Percentiles rank a stretch among this genome's conserved stretches.
phyloP scores from a whole-genome alignment of 1,140 invertebrate genomes.

The Popillia japonica region DNA sequence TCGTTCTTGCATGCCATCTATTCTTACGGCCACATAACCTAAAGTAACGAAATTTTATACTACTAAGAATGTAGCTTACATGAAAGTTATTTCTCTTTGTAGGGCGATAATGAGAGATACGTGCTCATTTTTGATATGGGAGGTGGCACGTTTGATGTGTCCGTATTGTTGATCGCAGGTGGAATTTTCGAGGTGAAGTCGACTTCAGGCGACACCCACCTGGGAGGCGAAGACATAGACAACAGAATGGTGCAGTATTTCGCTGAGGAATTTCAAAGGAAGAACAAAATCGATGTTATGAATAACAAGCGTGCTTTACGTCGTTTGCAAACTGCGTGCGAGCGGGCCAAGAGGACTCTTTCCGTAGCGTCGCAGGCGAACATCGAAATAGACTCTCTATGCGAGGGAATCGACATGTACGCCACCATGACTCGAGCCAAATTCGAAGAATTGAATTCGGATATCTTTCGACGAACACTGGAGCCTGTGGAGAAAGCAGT shows the following conservation, averaged over 20 bases:
- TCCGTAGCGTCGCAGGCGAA: slow-evolving; percentile 75
- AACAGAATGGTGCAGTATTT: slow-evolving; percentile 85
- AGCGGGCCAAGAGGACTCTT: slow-evolving; percentile 83
- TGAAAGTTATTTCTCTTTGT: slow-evolving; percentile 60
- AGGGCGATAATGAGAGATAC: slow-evolving; percentile 66
- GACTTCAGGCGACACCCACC: slow-evolving; percentile 69
- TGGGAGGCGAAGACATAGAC: slow-evolving; percentile 82
- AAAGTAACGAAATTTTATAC: not conserved
- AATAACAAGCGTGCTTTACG: slow-evolving; percentile 59
- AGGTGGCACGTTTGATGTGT: slow-evolving; percentile 72
- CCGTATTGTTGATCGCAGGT: slow-evolving; percentile 74
- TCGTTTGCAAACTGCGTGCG: slow-evolving; percentile 70
- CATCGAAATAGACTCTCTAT: slow-evolving; percentile 77
- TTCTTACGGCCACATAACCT: not conserved
- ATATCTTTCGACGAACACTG: slow-evolving; percentile 67
- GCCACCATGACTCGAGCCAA: slow-evolving; percentile 74
- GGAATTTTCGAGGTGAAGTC: slow-evolving; percentile 67
- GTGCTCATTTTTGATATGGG: slow-evolving; percentile 68
- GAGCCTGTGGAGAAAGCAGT: slow-evolving; percentile 69
- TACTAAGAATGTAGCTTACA: not conserved
- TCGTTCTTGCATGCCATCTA: too few relatives aligned
- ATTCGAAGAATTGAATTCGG: slow-evolving; percentile 77
- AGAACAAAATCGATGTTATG: slow-evolving; percentile 56
- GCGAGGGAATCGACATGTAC: slow-evolving; percentile 77
- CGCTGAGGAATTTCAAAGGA: slow-evolving; percentile 64